These are phyloP conservation scores for Troides oblongomaculatus DNA, from an alignment of 2,888 invertebrate species.

Conservation along the genomic window DNA sequence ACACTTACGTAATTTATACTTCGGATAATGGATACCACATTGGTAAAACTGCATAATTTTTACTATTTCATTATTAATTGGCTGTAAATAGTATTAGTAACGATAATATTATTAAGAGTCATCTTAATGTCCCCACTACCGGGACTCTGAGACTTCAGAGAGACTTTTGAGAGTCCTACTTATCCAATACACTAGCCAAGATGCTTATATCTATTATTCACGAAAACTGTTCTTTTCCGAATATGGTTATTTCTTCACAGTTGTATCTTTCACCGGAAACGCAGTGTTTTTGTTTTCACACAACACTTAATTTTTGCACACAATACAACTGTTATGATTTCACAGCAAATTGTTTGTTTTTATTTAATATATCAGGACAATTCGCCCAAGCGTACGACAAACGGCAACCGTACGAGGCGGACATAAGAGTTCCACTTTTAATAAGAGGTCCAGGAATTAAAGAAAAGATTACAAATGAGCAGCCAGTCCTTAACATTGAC, in stretches of 20 bases:
- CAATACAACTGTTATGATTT: too few species aligned
- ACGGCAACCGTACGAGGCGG: slow-evolving; percentile 93
- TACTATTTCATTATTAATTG: too few species aligned
- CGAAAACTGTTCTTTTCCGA: too few species aligned
- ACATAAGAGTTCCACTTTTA: slow-evolving; percentile 90
- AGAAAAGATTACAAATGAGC: slow-evolving; percentile 63
- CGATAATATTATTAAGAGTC: too few species aligned
- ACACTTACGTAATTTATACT: slow-evolving; percentile 91
- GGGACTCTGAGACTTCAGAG: too few species aligned
- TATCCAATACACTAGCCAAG: not conserved
- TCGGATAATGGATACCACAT: slow-evolving; percentile 96
- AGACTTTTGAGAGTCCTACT: not conserved
- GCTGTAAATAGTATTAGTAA: too few species aligned
- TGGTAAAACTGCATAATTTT: slow-evolving; percentile 66
- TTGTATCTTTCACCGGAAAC: too few species aligned
- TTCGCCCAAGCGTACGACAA: slow-evolving; percentile 94
- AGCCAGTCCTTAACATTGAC: slow-evolving; percentile 88
- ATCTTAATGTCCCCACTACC: too few species aligned
- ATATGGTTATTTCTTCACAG: too few species aligned
- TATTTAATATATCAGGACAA: slow-evolving; percentile 82
- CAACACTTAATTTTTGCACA: too few species aligned
- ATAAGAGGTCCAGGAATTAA: slow-evolving; percentile 87
- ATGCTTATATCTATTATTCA: too few species aligned
- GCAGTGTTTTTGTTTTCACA: too few species aligned
- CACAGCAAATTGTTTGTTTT: not conserved